Conservation (phyloP, 1,140 invertebrate species). For the Philotrypesis tridentata region DNA sequence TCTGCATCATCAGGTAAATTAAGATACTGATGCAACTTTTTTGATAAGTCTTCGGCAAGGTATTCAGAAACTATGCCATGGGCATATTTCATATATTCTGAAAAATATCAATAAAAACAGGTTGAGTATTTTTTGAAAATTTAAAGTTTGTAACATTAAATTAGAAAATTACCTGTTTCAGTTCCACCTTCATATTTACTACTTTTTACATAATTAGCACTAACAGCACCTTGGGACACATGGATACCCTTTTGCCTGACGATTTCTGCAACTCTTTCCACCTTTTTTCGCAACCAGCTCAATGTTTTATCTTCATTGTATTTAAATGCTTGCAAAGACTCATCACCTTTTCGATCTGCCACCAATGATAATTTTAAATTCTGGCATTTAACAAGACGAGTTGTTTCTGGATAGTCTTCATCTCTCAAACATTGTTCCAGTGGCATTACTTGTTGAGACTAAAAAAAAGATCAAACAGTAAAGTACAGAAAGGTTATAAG, state of each 20-base stretch:
- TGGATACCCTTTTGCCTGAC: conserved; percentile 82
- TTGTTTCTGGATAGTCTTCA: conserved; percentile 77
- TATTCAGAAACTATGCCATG: conserved; percentile 82
- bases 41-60: conserved; percentile 78
- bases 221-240: conserved; percentile 79
- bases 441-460: conserved; percentile 77
- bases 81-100: conserved; percentile 81
- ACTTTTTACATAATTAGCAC: conserved; percentile 82
- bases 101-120: conserved; percentile 55
- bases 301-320: conserved; percentile 85
- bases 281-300: conserved; percentile 82
- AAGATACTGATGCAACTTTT: conserved; percentile 77
- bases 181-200: conserved; percentile 72
- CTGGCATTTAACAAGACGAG: conserved; percentile 71
- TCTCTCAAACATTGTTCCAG: conserved; percentile 81
- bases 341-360: conserved; percentile 81
- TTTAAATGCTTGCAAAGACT: conserved; percentile 83
- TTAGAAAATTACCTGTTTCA: conserved; percentile 62
- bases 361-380: conserved; percentile 75
- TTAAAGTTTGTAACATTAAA: background rate
- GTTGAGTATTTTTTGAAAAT: background rate
- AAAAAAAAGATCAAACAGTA: conserved; percentile 37
- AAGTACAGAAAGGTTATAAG: conserved; percentile 25
- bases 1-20: conserved; percentile 77
- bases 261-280: conserved; percentile 77